phyloP scores from a whole-genome alignment of 2,797 vertebrate genomes.

The Peromyscus eremicus region DNA sequence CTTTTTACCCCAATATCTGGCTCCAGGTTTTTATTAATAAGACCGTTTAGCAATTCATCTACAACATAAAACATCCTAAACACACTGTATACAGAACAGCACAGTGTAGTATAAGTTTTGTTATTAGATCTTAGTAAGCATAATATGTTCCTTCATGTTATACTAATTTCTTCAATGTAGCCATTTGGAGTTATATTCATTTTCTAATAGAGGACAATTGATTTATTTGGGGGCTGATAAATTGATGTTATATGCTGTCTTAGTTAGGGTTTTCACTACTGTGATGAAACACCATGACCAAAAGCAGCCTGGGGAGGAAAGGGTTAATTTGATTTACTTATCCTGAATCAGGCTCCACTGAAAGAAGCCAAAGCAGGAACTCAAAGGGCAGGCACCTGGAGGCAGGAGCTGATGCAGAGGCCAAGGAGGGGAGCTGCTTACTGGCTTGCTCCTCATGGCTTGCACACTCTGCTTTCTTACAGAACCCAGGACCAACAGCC shows the following conservation, averaged over 20 bases:
- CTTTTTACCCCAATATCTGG: too few relatives aligned
- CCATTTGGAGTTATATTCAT: conserved; percentile 42
- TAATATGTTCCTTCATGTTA: not conserved
- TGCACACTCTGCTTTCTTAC: too few relatives aligned
- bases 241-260: not conserved
- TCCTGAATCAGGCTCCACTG: not conserved
- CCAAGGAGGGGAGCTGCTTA: too few relatives aligned
- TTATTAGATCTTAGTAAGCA: conserved; percentile 39
- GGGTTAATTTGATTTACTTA: not conserved
- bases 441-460: not conserved
- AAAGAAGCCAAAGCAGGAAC: not conserved
- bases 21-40: too few relatives aligned
- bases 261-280: not conserved
- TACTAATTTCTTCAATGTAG: conserved; percentile 20
- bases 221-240: conserved; percentile 19
- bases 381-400: not conserved
- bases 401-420: not conserved
- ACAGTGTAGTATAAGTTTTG: conserved; percentile 14
- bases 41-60: too few relatives aligned
- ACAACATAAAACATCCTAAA: conserved; percentile 20
- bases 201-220: not conserved
- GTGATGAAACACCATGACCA: not conserved
- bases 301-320: not conserved
- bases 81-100: not conserved
- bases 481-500: not conserved